Conservation (phyloP, 2,888 invertebrate species). For the Folsomia manolachei region DNA sequence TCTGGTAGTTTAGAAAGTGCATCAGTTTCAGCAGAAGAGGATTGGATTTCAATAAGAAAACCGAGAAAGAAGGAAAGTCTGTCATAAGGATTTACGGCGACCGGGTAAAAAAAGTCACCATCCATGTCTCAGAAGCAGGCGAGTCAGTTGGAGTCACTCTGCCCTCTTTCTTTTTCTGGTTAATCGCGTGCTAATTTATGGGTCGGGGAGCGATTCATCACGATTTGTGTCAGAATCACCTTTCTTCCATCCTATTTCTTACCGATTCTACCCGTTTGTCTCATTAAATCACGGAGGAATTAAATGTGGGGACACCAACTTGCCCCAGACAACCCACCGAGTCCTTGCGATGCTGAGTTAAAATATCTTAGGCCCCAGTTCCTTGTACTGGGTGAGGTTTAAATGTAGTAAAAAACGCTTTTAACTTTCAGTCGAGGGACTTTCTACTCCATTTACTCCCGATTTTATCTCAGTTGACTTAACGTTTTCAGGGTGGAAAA, state of each 20-base stretch:
- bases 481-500: too few species aligned
- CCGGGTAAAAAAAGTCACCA: conserved; percentile 25
- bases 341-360: too few species aligned
- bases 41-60: conserved; percentile 25
- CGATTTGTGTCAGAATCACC: conserved; percentile 46
- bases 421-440: too few species aligned
- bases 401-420: too few species aligned
- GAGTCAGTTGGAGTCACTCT: conserved; percentile 9
- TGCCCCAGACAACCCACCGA: too few species aligned
- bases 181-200: conserved; percentile 49
- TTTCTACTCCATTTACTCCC: too few species aligned
- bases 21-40: conserved; percentile 11
- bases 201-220: conserved; percentile 45
- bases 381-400: too few species aligned
- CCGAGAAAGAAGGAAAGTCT: conserved; percentile 32
- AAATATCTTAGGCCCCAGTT: too few species aligned
- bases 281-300: conserved; percentile 21
- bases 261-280: conserved; percentile 17
- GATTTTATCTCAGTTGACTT: too few species aligned
- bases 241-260: conserved; percentile 24
- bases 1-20: conserved; percentile 4
- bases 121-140: conserved; percentile 22
- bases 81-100: conserved; percentile 46
- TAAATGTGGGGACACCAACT: conserved; percentile 12
- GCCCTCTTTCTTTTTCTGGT: conserved; percentile 22